Conservation (phyloP, 2,888 invertebrate genomes). For the Nemapogon koenigi region DNA sequence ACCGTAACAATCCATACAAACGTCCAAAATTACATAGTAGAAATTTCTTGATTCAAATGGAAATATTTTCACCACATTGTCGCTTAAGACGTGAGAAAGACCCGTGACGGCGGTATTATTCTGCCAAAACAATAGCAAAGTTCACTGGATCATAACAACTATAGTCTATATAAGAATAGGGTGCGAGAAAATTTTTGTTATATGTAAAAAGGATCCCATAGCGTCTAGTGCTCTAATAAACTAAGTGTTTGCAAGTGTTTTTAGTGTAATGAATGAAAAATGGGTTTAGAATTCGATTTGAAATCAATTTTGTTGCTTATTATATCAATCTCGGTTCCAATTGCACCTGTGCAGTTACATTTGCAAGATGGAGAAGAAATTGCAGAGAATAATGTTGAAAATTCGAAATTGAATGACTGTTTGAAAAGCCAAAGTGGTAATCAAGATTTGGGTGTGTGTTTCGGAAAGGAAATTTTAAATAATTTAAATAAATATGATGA, state of each 20-base stretch:
- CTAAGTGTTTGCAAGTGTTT: not conserved
- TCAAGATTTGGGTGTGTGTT: conserved; percentile 66
- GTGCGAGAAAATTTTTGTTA: conserved; percentile 1
- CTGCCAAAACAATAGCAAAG: conserved; percentile 55
- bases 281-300: conserved; percentile 18
- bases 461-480: conserved; percentile 72
- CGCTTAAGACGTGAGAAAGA: conserved; percentile 39
- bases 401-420: conserved; percentile 45
- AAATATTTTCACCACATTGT: conserved; percentile 63
- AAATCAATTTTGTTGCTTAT: conserved; percentile 20
- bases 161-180: conserved; percentile 54
- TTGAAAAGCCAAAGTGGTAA: conserved; percentile 35
- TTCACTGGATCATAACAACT: conserved; percentile 59
- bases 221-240: conserved; percentile 3
- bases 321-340: conserved; percentile 26
- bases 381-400: conserved; percentile 35
- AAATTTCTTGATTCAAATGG: conserved; percentile 44
- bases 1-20: conserved; percentile 31
- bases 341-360: conserved; percentile 39
- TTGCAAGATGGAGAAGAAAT: conserved; percentile 44
- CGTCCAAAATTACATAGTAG: conserved; percentile 37
- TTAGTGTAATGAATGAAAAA: conserved; percentile 13
- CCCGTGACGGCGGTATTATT: conserved; percentile 39
- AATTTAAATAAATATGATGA: conserved; percentile 71
- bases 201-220: conserved; percentile 6